These are phyloP conservation scores for pig (Sus scrofa) DNA, from an alignment of 2,113 vertebrate species.

Conservation along the genomic window T2T-Sscrofa CM000827.6:102527001-102527500, in stretches of 20 bases:
- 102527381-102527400: not conserved
- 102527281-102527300: not conserved
- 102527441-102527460: not conserved
- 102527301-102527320: conserved; percentile 23
- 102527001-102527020: not conserved
- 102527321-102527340: conserved; percentile 48
- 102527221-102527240: conserved; percentile 1
- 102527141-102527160: not conserved
- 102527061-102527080: conserved; percentile 52
- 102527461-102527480: not conserved
- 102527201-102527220: not conserved
- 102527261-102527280: conserved; percentile 32
- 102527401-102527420: conserved; percentile 27
- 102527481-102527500: not conserved
- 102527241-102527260: conserved; percentile 21
- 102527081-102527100: conserved; percentile 40
- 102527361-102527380: conserved; percentile 17
- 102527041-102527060: not conserved
- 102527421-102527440: not conserved
- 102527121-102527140: conserved; percentile 47
- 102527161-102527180: conserved; percentile 42
- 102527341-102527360: conserved; percentile 15
- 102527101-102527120: conserved; percentile 24
- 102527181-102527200: not conserved
- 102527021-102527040: not conserved